A percentile compares a stretch with the other conserved stretches of the same genome.
phyloP scores from a whole-genome alignment of 2,797 vertebrate species.

The Atherinosoma microstoma region DNA sequence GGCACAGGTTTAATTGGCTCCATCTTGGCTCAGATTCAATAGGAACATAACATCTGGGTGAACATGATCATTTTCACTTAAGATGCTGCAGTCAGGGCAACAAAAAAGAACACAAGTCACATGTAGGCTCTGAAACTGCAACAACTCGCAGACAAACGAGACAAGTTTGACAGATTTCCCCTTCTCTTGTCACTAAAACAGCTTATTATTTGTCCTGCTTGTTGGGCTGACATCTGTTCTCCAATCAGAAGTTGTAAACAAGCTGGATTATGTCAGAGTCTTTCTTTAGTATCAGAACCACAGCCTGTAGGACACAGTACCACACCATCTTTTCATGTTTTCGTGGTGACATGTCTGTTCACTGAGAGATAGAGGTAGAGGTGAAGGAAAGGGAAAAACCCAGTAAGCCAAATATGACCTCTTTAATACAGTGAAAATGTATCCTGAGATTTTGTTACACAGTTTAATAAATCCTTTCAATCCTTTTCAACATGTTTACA shows the following conservation, averaged over 20 bases:
- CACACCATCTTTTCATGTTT: not conserved
- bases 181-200: not conserved
- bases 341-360: not conserved
- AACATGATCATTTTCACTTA: not conserved
- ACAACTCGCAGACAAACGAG: not conserved
- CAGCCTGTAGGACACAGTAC: not conserved
- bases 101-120: too few species aligned
- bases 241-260: too few species aligned
- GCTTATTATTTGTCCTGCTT: too few species aligned
- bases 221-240: too few species aligned
- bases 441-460: not conserved
- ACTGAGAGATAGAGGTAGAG: too few species aligned
- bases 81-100: not conserved
- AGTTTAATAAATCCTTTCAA: not conserved
- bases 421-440: not conserved
- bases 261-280: too few species aligned
- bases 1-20: too few species aligned
- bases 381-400: not conserved
- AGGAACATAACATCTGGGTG: not conserved
- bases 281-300: too few species aligned
- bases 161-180: not conserved
- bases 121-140: not conserved
- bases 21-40: not conserved
- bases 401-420: not conserved
- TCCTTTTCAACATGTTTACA: not conserved